Evolutionary conservation across 2,888 invertebrate species (phyloP).

Genomic region (Phyllotreta cruciferae): DNA sequence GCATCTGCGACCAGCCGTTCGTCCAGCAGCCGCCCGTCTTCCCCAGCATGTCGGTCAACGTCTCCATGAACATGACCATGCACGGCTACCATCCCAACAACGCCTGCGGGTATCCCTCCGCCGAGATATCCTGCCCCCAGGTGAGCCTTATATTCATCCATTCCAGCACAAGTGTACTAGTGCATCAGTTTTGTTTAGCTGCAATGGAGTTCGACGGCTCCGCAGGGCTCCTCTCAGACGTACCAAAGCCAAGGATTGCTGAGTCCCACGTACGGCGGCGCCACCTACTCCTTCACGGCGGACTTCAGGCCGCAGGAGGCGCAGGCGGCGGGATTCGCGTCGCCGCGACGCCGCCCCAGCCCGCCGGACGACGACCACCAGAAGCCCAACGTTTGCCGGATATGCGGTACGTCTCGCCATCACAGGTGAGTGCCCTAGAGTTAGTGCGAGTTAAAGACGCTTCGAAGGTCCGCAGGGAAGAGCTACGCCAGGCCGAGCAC

Average conservation of each 20-base stretch:
- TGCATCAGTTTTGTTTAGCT: too few species aligned
- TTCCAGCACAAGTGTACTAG: too few species aligned
- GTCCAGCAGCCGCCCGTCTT: conserved; percentile 65
- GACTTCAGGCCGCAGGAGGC: conserved; percentile 70
- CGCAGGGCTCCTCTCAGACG: conserved; percentile 65
- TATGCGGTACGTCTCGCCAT: conserved; percentile 73
- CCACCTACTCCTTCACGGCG: conserved; percentile 84
- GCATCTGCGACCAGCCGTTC: conserved; percentile 53
- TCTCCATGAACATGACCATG: conserved; percentile 98
- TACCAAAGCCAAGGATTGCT: conserved; percentile 69
- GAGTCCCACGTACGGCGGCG: conserved; percentile 72
- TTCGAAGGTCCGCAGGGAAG: conserved; percentile 64
- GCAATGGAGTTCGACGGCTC: conserved; percentile 73
- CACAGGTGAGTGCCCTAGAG: neutral
- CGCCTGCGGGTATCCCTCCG: conserved; percentile 55
- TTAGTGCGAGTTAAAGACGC: neutral
- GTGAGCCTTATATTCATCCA: too few species aligned
- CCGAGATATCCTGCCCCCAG: conserved; percentile 74
- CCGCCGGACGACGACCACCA: conserved; percentile 73
- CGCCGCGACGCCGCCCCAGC: conserved; percentile 50
- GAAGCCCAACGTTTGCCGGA: conserved; percentile 89
- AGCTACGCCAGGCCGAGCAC: conserved; percentile 97
- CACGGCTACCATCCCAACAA: conserved; percentile 72
- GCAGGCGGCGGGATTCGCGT: conserved; percentile 44
- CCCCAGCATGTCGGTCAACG: conserved; percentile 96